These are phyloP conservation scores for Spheniscus humboldti DNA, from an alignment of 2,797 vertebrate genomes.

Conservation along the genomic window DNA sequence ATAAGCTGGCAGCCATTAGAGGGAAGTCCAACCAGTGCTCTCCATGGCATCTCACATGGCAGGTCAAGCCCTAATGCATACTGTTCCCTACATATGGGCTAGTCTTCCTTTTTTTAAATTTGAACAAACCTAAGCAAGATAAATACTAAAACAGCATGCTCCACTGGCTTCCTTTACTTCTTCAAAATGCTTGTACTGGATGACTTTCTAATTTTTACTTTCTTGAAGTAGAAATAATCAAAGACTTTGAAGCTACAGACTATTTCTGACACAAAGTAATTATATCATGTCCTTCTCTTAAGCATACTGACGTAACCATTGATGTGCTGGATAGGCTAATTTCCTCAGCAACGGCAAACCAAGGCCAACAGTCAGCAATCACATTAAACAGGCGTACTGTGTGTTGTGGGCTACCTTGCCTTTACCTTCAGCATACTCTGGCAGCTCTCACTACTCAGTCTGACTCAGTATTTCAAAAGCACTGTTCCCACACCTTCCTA, in stretches of 20 bases:
- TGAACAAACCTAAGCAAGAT: neutral
- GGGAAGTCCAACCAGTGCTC: neutral
- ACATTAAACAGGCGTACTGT: fast-evolving
- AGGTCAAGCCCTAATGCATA: neutral
- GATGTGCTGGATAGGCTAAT: neutral
- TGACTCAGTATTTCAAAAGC: conserved; percentile 26
- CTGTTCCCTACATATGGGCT: neutral
- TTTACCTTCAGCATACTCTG: neutral
- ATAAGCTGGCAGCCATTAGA: neutral
- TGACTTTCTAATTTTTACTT: neutral
- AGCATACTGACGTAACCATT: neutral
- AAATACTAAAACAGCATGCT: neutral
- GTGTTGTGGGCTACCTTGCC: neutral
- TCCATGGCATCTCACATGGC: neutral
- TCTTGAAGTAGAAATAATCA: neutral
- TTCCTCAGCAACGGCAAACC: neutral
- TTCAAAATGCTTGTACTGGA: neutral
- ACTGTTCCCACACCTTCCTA: conserved; percentile 27
- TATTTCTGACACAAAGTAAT: neutral
- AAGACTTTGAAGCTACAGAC: neutral
- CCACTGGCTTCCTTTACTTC: neutral
- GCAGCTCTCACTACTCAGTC: neutral
- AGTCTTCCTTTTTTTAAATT: neutral
- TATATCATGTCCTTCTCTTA: neutral
- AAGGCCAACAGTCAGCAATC: neutral